A percentile compares a stretch with the other conserved stretches of the same genome.
phyloP scores from a whole-genome alignment of 2,113 vertebrate genomes.

The Podarcis raffonei region DNA sequence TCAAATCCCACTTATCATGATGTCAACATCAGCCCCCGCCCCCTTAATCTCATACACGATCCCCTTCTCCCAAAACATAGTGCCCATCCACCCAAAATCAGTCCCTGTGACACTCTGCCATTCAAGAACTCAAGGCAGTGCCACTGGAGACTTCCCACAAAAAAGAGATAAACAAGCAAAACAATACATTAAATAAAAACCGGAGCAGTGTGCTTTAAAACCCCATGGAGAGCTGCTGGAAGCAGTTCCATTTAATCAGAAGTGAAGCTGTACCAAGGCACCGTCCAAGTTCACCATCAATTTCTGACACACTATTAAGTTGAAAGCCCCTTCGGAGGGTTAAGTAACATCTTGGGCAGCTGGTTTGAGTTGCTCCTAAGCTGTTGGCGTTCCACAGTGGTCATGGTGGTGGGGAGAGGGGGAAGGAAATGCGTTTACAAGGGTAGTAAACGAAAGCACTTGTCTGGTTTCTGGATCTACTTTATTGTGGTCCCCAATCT shows the following conservation, averaged over 20 bases:
- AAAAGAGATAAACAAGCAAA: neutral
- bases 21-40: neutral
- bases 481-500: conserved; percentile 73
- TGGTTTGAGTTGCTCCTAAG: conserved; percentile 70
- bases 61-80: neutral
- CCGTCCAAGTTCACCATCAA: conserved; percentile 43
- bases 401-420: neutral
- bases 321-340: conserved; percentile 34
- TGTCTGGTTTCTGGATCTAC: conserved; percentile 66
- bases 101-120: neutral
- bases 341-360: conserved; percentile 64
- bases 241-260: neutral
- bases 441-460: conserved; percentile 72
- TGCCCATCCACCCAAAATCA: no score
- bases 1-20: no score
- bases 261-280: conserved; percentile 32
- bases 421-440: conserved; percentile 68
- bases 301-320: conserved; percentile 61
- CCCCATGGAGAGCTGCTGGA: neutral
- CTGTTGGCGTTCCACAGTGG: conserved; percentile 49
- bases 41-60: neutral
- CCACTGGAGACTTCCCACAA: neutral
- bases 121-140: neutral
- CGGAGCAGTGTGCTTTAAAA: no score
- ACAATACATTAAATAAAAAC: no score